Evolutionary conservation across 2,888 invertebrate species (phyloP).

Genomic region (Disparrhopalites patrizii): DNA sequence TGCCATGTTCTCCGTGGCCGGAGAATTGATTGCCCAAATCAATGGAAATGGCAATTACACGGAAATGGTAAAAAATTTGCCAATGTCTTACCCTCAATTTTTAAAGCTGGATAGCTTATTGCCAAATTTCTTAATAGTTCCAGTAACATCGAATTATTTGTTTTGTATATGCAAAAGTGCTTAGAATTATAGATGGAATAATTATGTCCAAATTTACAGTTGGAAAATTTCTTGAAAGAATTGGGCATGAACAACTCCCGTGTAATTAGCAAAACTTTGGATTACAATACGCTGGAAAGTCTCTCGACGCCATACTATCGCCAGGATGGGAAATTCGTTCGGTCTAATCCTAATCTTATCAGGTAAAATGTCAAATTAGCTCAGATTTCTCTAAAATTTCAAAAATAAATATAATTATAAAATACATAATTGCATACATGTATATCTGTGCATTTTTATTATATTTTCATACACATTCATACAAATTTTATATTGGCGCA

Average conservation of each 20-base stretch:
- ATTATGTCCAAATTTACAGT: conserved; percentile 3
- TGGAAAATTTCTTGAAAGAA: conserved; percentile 23
- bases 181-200: not conserved
- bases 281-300: conserved; percentile 22
- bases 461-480: too few species aligned
- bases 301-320: conserved; percentile 32
- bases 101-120: not conserved
- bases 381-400: too few species aligned
- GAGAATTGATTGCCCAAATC: conserved; percentile 28
- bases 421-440: too few species aligned
- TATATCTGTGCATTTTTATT: too few species aligned
- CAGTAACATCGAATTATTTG: too few species aligned
- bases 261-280: conserved; percentile 12
- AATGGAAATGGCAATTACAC: conserved; percentile 14
- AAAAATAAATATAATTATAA: too few species aligned
- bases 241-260: conserved; percentile 39
- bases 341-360: conserved; percentile 25
- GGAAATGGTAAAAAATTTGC: conserved; percentile 22
- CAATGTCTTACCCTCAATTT: not conserved
- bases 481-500: too few species aligned
- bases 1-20: conserved; percentile 31
- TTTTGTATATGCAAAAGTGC: not conserved
- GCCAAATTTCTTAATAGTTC: too few species aligned
- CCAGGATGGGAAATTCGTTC: conserved; percentile 7
- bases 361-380: conserved; percentile 23